These are phyloP conservation scores for Anas capensis DNA, from an alignment of 2,797 vertebrate species.

Conservation along the genomic window DNA sequence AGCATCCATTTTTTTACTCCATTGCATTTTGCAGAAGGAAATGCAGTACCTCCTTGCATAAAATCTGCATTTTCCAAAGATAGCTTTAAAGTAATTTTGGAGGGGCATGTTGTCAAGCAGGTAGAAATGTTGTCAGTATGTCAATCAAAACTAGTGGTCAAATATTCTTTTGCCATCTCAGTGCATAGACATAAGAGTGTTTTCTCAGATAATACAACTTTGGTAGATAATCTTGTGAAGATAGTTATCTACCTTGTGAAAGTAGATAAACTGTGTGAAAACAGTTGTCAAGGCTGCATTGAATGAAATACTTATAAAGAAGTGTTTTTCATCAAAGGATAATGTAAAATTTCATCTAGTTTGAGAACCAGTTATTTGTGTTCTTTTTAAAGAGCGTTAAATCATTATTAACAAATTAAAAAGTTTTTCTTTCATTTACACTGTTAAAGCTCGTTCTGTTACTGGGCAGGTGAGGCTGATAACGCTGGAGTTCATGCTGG, in stretches of 20 bases:
- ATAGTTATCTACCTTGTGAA: too few species aligned
- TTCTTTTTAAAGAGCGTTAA: neutral
- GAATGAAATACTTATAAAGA: neutral
- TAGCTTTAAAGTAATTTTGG: neutral
- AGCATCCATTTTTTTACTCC: neutral
- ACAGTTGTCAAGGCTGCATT: neutral
- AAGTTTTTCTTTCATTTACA: neutral
- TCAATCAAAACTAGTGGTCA: neutral
- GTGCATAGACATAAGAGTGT: neutral
- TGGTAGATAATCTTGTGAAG: neutral
- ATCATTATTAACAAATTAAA: neutral
- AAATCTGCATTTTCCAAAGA: neutral
- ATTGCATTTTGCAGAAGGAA: neutral
- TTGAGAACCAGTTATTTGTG: neutral
- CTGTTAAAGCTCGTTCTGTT: neutral
- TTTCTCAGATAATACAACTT: neutral
- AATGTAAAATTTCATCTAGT: neutral
- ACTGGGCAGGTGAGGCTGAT: neutral
- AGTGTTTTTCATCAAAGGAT: neutral
- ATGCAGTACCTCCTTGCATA: neutral
- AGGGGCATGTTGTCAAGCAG: neutral
- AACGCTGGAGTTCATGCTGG: neutral
- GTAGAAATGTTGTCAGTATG: too few species aligned
- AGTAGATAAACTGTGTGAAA: neutral
- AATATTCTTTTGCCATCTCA: neutral